Percentiles rank a stretch among this genome's conserved stretches.
Conservation (phyloP, 1,140 invertebrate species). For the Zaprionus ghesquierei region DNA sequence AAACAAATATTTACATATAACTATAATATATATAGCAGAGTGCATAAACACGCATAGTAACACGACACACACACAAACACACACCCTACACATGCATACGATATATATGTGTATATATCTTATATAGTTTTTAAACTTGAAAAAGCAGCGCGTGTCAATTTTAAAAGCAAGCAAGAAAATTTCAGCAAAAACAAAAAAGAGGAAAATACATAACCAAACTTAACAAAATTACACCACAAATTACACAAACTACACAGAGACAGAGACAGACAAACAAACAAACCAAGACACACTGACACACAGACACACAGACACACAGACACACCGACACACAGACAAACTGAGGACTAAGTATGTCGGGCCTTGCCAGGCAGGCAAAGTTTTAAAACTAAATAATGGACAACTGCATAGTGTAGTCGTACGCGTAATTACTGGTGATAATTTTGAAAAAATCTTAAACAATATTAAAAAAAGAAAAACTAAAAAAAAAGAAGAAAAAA, state of each 20-base stretch:
- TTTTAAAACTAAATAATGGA: slow-evolving; percentile 64
- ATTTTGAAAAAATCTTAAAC: slow-evolving; percentile 70
- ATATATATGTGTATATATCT: slow-evolving; percentile 40
- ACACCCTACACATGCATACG: slow-evolving; percentile 10
- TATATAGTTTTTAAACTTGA: slow-evolving; percentile 61
- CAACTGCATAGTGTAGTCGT: slow-evolving; percentile 80
- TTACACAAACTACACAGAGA: slow-evolving; percentile 65
- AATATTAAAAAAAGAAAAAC: slow-evolving; percentile 40
- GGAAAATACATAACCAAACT: slow-evolving; percentile 40
- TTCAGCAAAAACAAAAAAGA: background rate
- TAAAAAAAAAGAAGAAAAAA: slow-evolving; percentile 34
- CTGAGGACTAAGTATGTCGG: slow-evolving; percentile 47
- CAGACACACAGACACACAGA: slow-evolving; percentile 45
- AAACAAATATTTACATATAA: slow-evolving; percentile 56
- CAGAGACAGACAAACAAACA: slow-evolving; percentile 45
- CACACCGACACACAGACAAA: slow-evolving; percentile 48
- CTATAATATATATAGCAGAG: slow-evolving; percentile 56
- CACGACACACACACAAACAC: slow-evolving; percentile 40
- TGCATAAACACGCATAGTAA: slow-evolving; percentile 57
- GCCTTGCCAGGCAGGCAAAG: slow-evolving; percentile 9
- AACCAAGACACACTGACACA: slow-evolving; percentile 48
- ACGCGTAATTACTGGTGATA: slow-evolving; percentile 80
- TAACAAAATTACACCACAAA: slow-evolving; percentile 78
- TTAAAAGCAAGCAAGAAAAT: slow-evolving; percentile 47
- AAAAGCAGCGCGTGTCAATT: slow-evolving; percentile 70